A percentile compares a stretch with the other conserved stretches of the same genome.
phyloP scores from a whole-genome alignment of 2,113 vertebrate species.

The Menura novaehollandiae region DNA sequence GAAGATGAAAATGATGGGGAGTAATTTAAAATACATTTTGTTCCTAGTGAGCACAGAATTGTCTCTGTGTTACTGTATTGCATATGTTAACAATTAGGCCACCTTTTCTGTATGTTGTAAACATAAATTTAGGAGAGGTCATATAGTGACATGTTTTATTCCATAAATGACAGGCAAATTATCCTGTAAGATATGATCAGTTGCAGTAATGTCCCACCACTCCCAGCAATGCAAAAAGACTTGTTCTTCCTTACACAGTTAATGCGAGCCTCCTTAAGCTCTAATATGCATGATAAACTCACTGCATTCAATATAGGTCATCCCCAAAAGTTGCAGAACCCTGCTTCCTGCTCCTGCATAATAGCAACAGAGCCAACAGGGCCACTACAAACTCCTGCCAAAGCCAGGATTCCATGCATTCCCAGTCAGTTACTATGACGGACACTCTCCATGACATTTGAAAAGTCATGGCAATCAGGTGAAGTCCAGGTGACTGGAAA shows the following conservation, averaged over 20 bases:
- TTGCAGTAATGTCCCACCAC: background rate
- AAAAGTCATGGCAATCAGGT: background rate
- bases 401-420: background rate
- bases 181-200: background rate
- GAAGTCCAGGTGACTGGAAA: background rate
- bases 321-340: background rate
- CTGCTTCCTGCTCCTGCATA: background rate
- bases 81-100: background rate
- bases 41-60: background rate
- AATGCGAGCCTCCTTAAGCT: background rate
- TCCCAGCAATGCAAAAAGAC: background rate
- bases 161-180: background rate
- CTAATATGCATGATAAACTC: background rate
- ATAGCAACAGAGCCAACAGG: background rate
- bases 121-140: background rate
- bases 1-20: constrained; percentile 78
- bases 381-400: background rate
- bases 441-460: fast-evolving
- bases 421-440: background rate
- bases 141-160: background rate
- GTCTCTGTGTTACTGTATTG: background rate
- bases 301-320: fast-evolving
- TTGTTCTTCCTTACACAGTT: background rate
- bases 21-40: constrained; percentile 55
- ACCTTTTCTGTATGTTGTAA: background rate